Percentiles rank a stretch among this genome's conserved stretches.
These are phyloP conservation scores for Drosophila prosaltans DNA, from an alignment of 1,140 invertebrate species.

Conservation along the genomic window DNA sequence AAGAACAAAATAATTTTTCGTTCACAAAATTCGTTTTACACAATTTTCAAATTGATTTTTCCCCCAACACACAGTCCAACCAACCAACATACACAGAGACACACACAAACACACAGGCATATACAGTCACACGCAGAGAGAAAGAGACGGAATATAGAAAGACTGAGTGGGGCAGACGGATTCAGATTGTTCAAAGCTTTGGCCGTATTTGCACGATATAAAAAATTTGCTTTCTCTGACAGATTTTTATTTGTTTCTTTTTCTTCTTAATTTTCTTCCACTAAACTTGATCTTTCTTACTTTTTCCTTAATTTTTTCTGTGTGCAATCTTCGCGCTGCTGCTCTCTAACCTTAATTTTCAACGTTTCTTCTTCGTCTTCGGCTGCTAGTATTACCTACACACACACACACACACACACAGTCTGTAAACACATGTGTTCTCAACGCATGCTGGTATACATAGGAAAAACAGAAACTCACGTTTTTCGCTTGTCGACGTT, in stretches of 20 bases:
- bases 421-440: constrained; percentile 69
- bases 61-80: constrained; percentile 36
- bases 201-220: not conserved
- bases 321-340: constrained; percentile 29
- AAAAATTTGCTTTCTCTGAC: not conserved
- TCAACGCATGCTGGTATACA: constrained; percentile 72
- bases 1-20: constrained; percentile 35
- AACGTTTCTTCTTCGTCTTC: constrained; percentile 71
- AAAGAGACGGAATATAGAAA: not conserved
- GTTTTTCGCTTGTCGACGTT: constrained; percentile 52
- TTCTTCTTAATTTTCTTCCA: constrained; percentile 49
- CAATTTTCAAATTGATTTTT: constrained; percentile 68
- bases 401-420: constrained; percentile 47
- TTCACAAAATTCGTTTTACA: constrained; percentile 26
- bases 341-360: constrained; percentile 83
- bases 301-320: constrained; percentile 61
- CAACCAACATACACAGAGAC: constrained; percentile 4
- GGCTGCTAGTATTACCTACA: constrained; percentile 71
- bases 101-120: constrained; percentile 9
- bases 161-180: constrained; percentile 4
- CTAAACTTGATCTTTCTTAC: constrained; percentile 51
- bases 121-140: constrained; percentile 1
- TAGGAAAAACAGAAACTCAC: constrained; percentile 78
- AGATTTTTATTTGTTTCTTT: constrained; percentile 23
- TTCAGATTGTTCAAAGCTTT: not conserved